Evolutionary conservation across 1,140 invertebrate genomes (phyloP).

Genomic region (Drosophila subobscura): DNA sequence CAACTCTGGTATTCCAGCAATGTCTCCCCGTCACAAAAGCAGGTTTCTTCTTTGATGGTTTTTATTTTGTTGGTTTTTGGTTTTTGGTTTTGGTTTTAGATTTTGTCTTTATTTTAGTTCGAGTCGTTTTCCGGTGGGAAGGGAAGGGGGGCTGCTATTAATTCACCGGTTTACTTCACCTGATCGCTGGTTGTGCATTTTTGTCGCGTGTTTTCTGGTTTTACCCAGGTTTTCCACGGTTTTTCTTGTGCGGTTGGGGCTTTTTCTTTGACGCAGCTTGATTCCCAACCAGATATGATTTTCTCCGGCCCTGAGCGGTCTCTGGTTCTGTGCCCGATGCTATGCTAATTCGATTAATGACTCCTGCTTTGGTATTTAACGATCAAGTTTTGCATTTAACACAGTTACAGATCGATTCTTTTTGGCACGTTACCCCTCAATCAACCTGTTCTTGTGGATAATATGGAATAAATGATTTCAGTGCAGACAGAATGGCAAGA

Average conservation of each 20-base stretch:
- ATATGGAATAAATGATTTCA: not conserved
- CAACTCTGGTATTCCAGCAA: conserved; percentile 70
- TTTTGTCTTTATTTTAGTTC: conserved; percentile 47
- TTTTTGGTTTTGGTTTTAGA: conserved; percentile 49
- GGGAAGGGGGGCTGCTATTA: conserved; percentile 38
- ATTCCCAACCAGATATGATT: conserved; percentile 28
- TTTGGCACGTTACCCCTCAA: conserved; percentile 45
- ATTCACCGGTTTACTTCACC: conserved; percentile 78
- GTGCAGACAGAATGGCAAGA: no score
- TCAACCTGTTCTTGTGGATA: conserved; percentile 29
- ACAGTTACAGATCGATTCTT: conserved; percentile 33
- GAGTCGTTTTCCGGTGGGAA: conserved; percentile 4
- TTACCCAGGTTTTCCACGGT: conserved; percentile 9
- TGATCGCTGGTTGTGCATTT: conserved; percentile 70
- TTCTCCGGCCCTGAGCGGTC: conserved; percentile 28
- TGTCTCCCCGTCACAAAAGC: conserved; percentile 49
- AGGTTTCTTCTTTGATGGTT: conserved; percentile 72
- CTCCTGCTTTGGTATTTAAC: conserved; percentile 42
- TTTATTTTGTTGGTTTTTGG: conserved; percentile 12
- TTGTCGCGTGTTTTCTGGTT: conserved; percentile 74
- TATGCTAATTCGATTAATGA: conserved; percentile 71
- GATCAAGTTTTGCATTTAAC: conserved; percentile 58
- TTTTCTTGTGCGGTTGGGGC: conserved; percentile 6
- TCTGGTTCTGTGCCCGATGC: conserved; percentile 13
- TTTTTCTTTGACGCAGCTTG: conserved; percentile 24